Evolutionary conservation across 2,113 vertebrate species (phyloP).

Genomic region (Nicator chloris): DNA sequence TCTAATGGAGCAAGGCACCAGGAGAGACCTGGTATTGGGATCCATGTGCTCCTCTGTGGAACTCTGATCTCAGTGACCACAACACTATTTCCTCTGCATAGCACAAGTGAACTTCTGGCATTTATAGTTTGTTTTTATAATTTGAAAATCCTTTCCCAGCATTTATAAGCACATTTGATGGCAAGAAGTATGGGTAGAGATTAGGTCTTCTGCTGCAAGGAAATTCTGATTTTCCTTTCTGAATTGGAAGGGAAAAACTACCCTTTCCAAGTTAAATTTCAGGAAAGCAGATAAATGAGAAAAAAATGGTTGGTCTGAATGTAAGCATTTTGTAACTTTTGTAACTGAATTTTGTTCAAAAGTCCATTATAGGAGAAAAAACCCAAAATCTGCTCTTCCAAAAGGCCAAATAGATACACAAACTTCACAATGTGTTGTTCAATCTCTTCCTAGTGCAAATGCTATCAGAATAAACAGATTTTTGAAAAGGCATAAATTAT

Average conservation of each 20-base stretch:
- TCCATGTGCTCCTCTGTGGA: not conserved
- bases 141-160: not conserved
- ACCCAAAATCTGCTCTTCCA: not conserved
- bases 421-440: not conserved
- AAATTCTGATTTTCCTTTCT: constrained; percentile 20
- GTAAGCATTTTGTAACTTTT: not conserved
- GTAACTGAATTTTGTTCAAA: not conserved
- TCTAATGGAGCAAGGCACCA: not conserved
- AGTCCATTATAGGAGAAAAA: not conserved
- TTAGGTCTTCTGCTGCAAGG: not conserved
- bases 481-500: not conserved
- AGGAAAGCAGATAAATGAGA: not conserved
- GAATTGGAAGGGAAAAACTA: not conserved
- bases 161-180: not conserved
- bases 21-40: not conserved
- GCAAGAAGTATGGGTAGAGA: not conserved
- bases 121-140: not conserved
- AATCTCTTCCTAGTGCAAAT: not conserved
- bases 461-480: not conserved
- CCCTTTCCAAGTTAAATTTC: constrained; percentile 13
- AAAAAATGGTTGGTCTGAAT: not conserved
- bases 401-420: not conserved
- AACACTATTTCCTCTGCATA: not conserved
- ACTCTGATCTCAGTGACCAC: not conserved
- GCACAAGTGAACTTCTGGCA: not conserved